phyloP scores from a whole-genome alignment of 1,140 invertebrate genomes.

The Plutomurus gul region DNA sequence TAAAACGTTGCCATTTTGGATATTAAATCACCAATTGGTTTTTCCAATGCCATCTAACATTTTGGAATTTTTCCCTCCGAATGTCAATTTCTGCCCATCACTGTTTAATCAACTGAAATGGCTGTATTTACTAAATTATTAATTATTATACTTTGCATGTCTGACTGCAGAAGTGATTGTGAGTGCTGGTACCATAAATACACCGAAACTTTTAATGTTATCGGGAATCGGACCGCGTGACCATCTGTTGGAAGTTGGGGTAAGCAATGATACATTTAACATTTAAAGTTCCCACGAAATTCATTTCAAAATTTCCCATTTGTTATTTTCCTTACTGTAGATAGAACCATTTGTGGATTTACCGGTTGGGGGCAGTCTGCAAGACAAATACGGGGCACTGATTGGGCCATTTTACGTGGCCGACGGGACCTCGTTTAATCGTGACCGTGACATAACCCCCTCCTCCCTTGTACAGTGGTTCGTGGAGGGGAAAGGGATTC shows the following conservation, averaged over 20 bases:
- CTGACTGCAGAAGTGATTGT: not conserved
- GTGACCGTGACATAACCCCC: not conserved
- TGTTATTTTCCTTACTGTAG: not conserved
- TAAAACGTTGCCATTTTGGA: too few relatives aligned
- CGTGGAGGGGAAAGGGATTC: not conserved
- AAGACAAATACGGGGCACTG: conserved; percentile 4
- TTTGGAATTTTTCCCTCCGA: too few relatives aligned
- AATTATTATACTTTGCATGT: not conserved
- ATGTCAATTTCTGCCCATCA: too few relatives aligned
- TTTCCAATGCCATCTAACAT: too few relatives aligned
- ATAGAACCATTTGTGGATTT: not conserved
- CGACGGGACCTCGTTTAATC: not conserved
- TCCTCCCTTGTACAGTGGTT: not conserved
- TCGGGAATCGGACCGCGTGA: not conserved
- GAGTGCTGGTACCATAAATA: not conserved
- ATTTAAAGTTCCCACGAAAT: too few relatives aligned
- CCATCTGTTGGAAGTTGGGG: conserved; percentile 14
- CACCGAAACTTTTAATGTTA: not conserved
- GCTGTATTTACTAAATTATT: too few relatives aligned
- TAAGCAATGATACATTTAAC: not conserved
- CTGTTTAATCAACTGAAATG: too few relatives aligned
- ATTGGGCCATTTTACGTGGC: not conserved
- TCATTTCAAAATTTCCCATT: not conserved
- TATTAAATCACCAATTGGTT: too few relatives aligned
- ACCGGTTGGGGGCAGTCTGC: not conserved